These are phyloP conservation scores for Pygmarrhopalites habei DNA, from an alignment of 1,140 invertebrate species.

Conservation along the genomic window DNA sequence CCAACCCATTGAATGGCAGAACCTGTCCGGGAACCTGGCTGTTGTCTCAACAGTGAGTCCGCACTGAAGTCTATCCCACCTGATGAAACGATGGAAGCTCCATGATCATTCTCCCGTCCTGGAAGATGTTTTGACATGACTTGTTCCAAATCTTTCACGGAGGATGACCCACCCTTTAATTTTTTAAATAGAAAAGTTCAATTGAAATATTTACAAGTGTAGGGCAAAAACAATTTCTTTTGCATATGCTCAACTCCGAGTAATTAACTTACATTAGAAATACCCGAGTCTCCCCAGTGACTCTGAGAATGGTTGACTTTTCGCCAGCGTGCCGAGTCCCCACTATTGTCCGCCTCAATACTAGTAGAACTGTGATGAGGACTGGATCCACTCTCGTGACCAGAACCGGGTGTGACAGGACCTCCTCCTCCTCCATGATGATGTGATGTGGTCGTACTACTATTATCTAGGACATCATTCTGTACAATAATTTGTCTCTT, in stretches of 20 bases:
- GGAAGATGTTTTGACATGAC: conserved; percentile 94
- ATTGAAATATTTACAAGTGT: background rate
- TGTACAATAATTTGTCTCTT: conserved; percentile 39
- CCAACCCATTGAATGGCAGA: conserved; percentile 81
- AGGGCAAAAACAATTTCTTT: no score
- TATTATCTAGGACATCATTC: conserved; percentile 34
- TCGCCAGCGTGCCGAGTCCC: conserved; percentile 34
- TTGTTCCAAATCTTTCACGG: conserved; percentile 85
- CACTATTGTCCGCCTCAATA: conserved; percentile 33
- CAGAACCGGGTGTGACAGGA: conserved; percentile 22
- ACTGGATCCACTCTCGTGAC: conserved; percentile 31
- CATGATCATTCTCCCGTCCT: conserved; percentile 47
- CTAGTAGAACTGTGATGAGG: conserved; percentile 29
- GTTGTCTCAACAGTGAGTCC: conserved; percentile 64
- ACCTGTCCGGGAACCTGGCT: conserved; percentile 32
- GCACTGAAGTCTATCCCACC: conserved; percentile 64
- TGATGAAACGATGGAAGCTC: conserved; percentile 47
- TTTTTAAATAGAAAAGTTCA: background rate
- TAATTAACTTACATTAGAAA: conserved; percentile 1
- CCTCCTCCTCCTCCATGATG: conserved; percentile 16
- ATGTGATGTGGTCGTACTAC: conserved; percentile 13
- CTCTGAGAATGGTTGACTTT: conserved; percentile 31
- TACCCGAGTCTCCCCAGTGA: conserved; percentile 31
- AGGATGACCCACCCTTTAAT: conserved; percentile 46
- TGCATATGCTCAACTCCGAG: no score